Conservation (phyloP, 2,888 invertebrate species). For the Plusia festucae region DNA sequence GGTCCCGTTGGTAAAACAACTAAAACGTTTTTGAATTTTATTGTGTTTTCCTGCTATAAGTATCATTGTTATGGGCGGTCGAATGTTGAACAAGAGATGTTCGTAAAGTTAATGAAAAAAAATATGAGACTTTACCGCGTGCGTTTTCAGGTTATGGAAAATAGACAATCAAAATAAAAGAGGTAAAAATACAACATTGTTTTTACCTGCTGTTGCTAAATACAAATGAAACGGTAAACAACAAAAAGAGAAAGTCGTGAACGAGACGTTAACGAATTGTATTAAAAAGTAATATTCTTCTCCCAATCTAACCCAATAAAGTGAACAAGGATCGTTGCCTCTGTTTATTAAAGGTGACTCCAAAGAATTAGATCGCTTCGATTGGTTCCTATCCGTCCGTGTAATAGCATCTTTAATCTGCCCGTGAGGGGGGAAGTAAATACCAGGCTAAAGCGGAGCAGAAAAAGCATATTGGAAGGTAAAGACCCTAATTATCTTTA, state of each 20-base stretch:
- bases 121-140: neutral
- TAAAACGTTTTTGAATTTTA: conserved; percentile 17
- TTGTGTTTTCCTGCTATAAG: conserved; percentile 22
- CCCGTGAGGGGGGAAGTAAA: conserved; percentile 32
- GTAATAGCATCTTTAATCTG: conserved; percentile 61
- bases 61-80: neutral
- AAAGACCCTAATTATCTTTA: conserved; percentile 52
- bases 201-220: too few relatives aligned
- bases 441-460: conserved; percentile 31
- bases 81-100: neutral
- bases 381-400: conserved; percentile 57
- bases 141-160: too few relatives aligned
- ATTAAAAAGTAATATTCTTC: conserved; percentile 29
- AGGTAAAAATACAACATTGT: too few relatives aligned
- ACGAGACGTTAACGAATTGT: conserved; percentile 20
- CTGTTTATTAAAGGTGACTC: conserved; percentile 46
- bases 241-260: neutral
- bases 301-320: conserved; percentile 33
- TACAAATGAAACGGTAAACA: neutral
- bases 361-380: conserved; percentile 51
- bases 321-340: conserved; percentile 29
- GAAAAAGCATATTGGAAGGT: conserved; percentile 45
- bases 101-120: neutral
- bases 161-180: too few relatives aligned
- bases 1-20: conserved; percentile 14